Evolutionary conservation across 1,140 invertebrate species (phyloP).

Genomic region (Sycophila sp.): DNA sequence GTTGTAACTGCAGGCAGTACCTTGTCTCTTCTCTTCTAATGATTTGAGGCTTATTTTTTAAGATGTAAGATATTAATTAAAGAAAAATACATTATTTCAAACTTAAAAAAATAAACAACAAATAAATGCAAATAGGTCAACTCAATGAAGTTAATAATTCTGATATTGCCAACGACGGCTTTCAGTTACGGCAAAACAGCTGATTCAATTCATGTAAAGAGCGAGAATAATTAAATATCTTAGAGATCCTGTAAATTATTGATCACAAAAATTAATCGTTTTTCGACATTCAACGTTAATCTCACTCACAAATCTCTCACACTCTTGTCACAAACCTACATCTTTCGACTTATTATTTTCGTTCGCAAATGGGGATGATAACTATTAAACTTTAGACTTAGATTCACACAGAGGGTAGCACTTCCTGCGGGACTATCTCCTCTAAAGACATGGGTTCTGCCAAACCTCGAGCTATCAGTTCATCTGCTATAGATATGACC

Average conservation of each 20-base stretch:
- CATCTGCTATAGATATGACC: constrained; percentile 61
- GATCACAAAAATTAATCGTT: constrained; percentile 33
- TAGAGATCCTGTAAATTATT: constrained; percentile 3
- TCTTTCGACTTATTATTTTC: constrained; percentile 10
- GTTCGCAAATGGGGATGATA: constrained; percentile 25
- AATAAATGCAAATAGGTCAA: constrained; percentile 6
- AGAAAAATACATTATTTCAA: not conserved
- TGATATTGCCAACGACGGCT: constrained; percentile 6
- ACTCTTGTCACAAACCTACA: constrained; percentile 17
- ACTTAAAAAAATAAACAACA: constrained; percentile 8
- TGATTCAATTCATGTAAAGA: constrained; percentile 22
- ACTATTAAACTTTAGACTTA: constrained; percentile 39
- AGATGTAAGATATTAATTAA: constrained; percentile 11
- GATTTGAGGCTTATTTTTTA: too few relatives aligned
- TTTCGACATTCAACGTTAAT: constrained; percentile 20
- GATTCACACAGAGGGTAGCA: constrained; percentile 42
- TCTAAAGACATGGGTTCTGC: constrained; percentile 52
- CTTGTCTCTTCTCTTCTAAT: too few relatives aligned
- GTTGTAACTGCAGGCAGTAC: too few relatives aligned
- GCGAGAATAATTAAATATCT: constrained; percentile 4
- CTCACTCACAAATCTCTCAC: constrained; percentile 24
- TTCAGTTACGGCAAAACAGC: constrained; percentile 19
- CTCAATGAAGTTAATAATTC: constrained; percentile 25
- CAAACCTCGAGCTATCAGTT: constrained; percentile 55
- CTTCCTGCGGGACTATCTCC: constrained; percentile 44